These are phyloP conservation scores for Oikopleura albicans DNA, from an alignment of 23 tunicate species.

Conservation along the genomic window DNA sequence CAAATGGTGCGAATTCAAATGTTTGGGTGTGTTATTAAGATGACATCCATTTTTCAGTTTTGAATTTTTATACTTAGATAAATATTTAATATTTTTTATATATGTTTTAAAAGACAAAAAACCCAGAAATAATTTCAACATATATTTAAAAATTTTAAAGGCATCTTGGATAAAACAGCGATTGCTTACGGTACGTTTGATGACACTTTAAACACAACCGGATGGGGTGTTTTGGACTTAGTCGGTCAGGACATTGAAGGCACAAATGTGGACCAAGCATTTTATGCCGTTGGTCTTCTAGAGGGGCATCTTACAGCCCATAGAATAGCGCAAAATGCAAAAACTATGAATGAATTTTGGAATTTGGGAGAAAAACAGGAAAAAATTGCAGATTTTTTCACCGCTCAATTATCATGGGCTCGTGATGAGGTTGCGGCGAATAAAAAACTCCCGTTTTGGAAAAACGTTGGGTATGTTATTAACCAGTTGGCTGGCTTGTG, in stretches of 20 bases:
- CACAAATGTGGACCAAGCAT: no score
- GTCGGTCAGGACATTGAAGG: neutral
- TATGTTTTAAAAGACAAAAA: neutral
- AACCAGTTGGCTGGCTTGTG: constrained; percentile 19
- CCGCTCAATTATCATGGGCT: constrained; percentile 18
- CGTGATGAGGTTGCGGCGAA: neutral
- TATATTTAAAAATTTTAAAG: neutral
- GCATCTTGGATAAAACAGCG: constrained; percentile 16
- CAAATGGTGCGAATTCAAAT: no score
- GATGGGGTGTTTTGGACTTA: constrained; percentile 24
- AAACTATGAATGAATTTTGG: constrained; percentile 14
- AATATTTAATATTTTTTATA: neutral
- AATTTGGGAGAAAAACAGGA: constrained; percentile 5
- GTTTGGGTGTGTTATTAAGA: neutral
- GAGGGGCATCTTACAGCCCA: constrained; percentile 22
- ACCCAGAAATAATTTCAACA: neutral
- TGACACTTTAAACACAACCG: constrained; percentile 20
- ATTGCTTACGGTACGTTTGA: constrained; percentile 23
- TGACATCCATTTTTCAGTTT: neutral
- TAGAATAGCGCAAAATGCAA: constrained; percentile 19
- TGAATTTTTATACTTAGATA: neutral
- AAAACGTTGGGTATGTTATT: constrained; percentile 2
- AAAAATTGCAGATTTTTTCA: constrained; percentile 16
- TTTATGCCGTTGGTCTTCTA: constrained; percentile 25
- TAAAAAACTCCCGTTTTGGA: constrained; percentile 15